Evolutionary conservation across 2,888 invertebrate species (phyloP).

Genomic region (Ormyrus labotus): DNA sequence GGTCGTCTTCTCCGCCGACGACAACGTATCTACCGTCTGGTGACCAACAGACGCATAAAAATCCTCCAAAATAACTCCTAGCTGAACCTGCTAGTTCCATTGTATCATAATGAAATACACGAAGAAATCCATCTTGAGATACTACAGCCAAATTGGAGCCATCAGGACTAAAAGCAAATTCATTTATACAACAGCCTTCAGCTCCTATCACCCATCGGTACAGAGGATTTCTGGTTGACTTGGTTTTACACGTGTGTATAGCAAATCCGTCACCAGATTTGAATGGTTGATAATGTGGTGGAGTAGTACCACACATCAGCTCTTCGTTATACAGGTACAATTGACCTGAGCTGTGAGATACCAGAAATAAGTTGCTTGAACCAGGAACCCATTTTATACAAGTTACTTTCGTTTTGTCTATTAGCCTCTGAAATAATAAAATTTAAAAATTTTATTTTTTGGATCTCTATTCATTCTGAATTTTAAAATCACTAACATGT

Average conservation of each 20-base stretch:
- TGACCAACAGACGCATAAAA: slow-evolving; percentile 98
- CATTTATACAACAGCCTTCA: slow-evolving; percentile 92
- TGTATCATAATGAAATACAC: slow-evolving; percentile 97
- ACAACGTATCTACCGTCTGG: slow-evolving; percentile 96
- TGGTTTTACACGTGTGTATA: slow-evolving; percentile 96
- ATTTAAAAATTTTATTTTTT: not conserved
- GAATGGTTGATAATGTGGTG: slow-evolving; percentile 96
- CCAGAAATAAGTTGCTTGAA: slow-evolving; percentile 94
- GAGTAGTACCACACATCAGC: slow-evolving; percentile 90
- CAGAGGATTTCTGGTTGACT: slow-evolving; percentile 96
- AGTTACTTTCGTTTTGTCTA: slow-evolving; percentile 96
- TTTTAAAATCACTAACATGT: not conserved
- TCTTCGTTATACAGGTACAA: slow-evolving; percentile 99
- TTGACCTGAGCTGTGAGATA: slow-evolving; percentile 96
- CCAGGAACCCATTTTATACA: slow-evolving; percentile 99
- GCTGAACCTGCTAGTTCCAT: slow-evolving; percentile 97
- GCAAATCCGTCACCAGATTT: slow-evolving; percentile 96
- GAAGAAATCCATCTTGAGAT: slow-evolving; percentile 94
- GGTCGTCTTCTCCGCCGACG: slow-evolving; percentile 98
- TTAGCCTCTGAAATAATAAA: slow-evolving; percentile 84
- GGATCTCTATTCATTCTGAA: not conserved
- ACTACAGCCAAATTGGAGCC: slow-evolving; percentile 94
- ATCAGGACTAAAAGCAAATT: slow-evolving; percentile 97
- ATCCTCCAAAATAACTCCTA: slow-evolving; percentile 98
- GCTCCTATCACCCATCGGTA: slow-evolving; percentile 91